Base-by-base conservation (phyloP, 2,888 invertebrate genomes). In the Drosophila infuscata region DNA sequence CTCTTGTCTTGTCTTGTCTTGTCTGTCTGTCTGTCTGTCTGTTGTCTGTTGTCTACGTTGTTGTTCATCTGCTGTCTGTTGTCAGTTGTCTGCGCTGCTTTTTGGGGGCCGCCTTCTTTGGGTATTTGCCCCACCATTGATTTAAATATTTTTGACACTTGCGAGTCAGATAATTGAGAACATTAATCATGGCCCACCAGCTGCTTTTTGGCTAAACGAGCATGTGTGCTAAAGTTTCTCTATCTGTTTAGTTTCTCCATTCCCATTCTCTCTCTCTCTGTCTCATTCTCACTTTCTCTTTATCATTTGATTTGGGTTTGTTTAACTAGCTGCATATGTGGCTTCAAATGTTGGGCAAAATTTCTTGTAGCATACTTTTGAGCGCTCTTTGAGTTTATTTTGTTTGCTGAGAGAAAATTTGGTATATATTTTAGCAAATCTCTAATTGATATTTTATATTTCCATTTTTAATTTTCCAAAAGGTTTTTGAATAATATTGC, bases 71-170 rank as follows among this genome's bases (percentile, higher is more conserved):
- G 69, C 52, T 70, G 69, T 65, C 66, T 52, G 74, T 76, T 80
- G 76, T 76, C 83, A 74, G 75, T 72, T 69, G 68, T 81, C 76
- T 66, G 76, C 72, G 64, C 68, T 73, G 61, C 67, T 57, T 15
- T 63, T 61, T 61, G 20, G 51, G 35, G 46, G 33, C 43, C 32
- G 73, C 54, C 66, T 69, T 58, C 51, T 52, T 68, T 65, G 46
- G n/a, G 52, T 67, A 61, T 62, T 68, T 67, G 70, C 52, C 62
- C 59, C 48, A 73, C 79, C 83, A 85, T 90, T 89, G 89, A 89
- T 89, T 89, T 89, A 90, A 89, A 89, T 90, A 89, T 90, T 89
- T 86, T 87, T 88, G 89, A 89, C 89, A 83, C 86, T 83, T 81
- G 80, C 56, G 78, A 78, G 71, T 74, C 76, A 80, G 81, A 89